Percentiles rank a stretch among this genome's conserved stretches.
Evolutionary conservation across 2,888 invertebrate species (phyloP).

Genomic region (Mythimna albipuncta): DNA sequence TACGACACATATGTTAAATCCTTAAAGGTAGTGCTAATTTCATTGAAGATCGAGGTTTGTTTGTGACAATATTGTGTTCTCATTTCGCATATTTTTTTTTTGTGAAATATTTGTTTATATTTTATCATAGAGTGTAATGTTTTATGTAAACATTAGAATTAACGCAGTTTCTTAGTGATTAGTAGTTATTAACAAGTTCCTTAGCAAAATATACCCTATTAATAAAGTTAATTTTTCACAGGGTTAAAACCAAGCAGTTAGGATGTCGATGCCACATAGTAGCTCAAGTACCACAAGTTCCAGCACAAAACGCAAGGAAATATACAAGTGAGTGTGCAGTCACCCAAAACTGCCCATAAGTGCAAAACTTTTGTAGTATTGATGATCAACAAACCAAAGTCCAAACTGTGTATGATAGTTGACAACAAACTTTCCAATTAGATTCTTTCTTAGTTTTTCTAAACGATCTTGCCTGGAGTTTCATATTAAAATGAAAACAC

Average conservation of each 20-base stretch:
- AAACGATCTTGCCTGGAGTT: neutral
- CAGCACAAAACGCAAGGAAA: slow-evolving; percentile 89
- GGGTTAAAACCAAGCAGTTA: slow-evolving; percentile 49
- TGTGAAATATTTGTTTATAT: slow-evolving; percentile 31
- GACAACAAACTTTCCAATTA: neutral
- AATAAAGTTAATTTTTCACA: slow-evolving; percentile 26
- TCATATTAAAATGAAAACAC: no score
- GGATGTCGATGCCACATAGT: slow-evolving; percentile 89
- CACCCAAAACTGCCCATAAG: neutral
- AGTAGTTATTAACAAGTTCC: neutral
- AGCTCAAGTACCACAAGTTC: slow-evolving; percentile 88
- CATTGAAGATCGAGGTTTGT: slow-evolving; percentile 42
- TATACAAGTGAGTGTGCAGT: slow-evolving; percentile 85
- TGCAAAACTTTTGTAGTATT: neutral
- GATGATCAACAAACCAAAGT: slow-evolving; percentile 21
- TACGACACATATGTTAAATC: slow-evolving; percentile 28
- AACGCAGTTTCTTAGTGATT: neutral
- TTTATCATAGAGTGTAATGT: neutral
- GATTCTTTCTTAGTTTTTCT: neutral
- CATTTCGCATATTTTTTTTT: slow-evolving; percentile 28
- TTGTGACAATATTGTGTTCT: slow-evolving; percentile 39
- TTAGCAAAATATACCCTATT: neutral
- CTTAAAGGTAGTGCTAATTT: slow-evolving; percentile 13
- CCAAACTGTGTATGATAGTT: neutral
- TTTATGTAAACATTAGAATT: neutral